A percentile compares a stretch with the other conserved stretches of the same genome.
Conservation (phyloP, 1,140 invertebrate genomes). For the Bombus superbus region DNA sequence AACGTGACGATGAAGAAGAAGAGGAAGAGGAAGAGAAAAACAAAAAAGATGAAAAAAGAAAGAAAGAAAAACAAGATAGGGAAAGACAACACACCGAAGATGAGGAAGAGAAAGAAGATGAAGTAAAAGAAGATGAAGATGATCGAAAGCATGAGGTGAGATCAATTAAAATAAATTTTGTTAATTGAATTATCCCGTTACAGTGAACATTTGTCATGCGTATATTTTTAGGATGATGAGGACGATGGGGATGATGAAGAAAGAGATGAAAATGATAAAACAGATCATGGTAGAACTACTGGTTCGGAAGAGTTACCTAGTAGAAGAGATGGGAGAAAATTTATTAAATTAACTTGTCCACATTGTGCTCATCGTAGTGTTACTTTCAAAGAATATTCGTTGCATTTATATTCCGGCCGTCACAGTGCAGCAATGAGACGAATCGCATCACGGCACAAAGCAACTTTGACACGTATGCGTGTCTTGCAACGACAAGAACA, state of each 20-base stretch:
- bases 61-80: conserved; percentile 76
- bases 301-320: conserved; percentile 77
- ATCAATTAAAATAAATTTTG: conserved; percentile 49
- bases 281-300: conserved; percentile 70
- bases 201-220: neutral
- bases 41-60: conserved; percentile 78
- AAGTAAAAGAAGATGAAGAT: conserved; percentile 77
- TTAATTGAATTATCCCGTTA: conserved; percentile 14
- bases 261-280: conserved; percentile 78
- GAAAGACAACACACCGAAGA: conserved; percentile 77
- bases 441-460: conserved; percentile 88
- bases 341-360: conserved; percentile 88
- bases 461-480: conserved; percentile 88
- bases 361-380: conserved; percentile 88
- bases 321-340: conserved; percentile 81
- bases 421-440: conserved; percentile 88
- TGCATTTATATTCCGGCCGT: conserved; percentile 87
- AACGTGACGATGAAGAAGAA: conserved; percentile 72
- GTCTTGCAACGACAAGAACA: conserved; percentile 89
- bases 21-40: conserved; percentile 73
- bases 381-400: conserved; percentile 88
- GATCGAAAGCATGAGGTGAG: conserved; percentile 74
- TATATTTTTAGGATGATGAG: conserved; percentile 60
- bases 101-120: conserved; percentile 81
- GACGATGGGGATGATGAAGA: conserved; percentile 83